Percentiles rank a stretch among this genome's conserved stretches.
Conservation (phyloP, 2,113 vertebrate genomes). For the Phoxinus phoxinus region DNA sequence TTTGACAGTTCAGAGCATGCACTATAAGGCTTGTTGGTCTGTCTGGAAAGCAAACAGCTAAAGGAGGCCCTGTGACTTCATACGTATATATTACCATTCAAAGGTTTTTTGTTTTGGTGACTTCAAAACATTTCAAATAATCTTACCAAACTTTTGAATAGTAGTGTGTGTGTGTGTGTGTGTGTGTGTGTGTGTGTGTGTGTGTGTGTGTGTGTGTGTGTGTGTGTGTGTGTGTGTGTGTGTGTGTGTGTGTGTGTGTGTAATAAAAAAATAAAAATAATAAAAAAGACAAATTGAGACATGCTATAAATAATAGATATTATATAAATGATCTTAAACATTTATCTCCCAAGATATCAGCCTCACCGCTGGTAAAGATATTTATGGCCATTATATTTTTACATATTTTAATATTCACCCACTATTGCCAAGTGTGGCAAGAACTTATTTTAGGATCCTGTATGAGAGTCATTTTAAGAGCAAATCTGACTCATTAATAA, state of each 20-base stretch:
- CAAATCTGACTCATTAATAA: not conserved
- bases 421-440: not conserved
- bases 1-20: not conserved
- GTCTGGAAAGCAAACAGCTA: slow-evolving; percentile 1
- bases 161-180: too few relatives aligned
- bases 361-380: not conserved
- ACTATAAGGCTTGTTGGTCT: not conserved
- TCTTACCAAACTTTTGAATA: too few relatives aligned
- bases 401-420: not conserved
- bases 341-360: not conserved
- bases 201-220: too few relatives aligned
- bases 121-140: too few relatives aligned
- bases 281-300: too few relatives aligned
- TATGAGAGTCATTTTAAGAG: not conserved
- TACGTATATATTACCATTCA: too few relatives aligned
- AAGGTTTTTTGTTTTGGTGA: too few relatives aligned
- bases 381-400: not conserved
- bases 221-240: too few relatives aligned
- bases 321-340: not conserved
- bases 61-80: not conserved
- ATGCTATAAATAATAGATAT: too few relatives aligned
- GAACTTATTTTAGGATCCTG: not conserved
- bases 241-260: too few relatives aligned
- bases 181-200: too few relatives aligned
- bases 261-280: too few relatives aligned